A percentile compares a stretch with the other conserved stretches of the same genome.
These are phyloP conservation scores for Propithecus deckenii DNA, from an alignment of 2,797 vertebrate genomes.

Conservation along the genomic window DNA sequence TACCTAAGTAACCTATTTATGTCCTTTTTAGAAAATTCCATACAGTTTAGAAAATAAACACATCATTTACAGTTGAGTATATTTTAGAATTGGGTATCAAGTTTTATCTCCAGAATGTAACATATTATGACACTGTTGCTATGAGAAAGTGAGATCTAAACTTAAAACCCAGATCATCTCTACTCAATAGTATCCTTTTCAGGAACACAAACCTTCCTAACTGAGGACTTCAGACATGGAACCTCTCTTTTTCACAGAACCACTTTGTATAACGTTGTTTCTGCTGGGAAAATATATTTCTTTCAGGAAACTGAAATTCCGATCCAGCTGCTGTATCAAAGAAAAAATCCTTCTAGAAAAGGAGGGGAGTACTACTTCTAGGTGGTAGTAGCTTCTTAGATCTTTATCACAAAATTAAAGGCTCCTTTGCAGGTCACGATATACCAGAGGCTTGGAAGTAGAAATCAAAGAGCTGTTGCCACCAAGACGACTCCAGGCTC, in stretches of 20 bases:
- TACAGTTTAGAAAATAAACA: background rate
- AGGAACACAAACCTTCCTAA: background rate
- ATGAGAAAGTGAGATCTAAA: background rate
- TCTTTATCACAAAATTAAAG: background rate
- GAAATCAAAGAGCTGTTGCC: background rate
- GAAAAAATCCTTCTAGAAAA: background rate
- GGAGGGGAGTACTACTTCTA: background rate
- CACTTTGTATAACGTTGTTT: background rate
- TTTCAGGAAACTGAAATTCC: conserved; percentile 8
- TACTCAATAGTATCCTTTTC: background rate
- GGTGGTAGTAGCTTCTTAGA: background rate
- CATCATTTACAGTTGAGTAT: background rate
- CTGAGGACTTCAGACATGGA: background rate
- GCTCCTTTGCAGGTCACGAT: background rate
- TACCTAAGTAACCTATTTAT: background rate
- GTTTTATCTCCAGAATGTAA: background rate
- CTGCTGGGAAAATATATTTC: background rate
- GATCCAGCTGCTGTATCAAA: background rate
- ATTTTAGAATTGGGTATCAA: background rate
- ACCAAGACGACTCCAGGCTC: background rate
- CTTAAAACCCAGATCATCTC: background rate
- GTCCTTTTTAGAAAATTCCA: conserved; percentile 37
- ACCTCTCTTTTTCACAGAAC: background rate
- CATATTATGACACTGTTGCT: background rate
- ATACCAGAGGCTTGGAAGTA: background rate